Conservation (phyloP, 1,140 invertebrate genomes). For the Brachionus koreanus region DNA sequence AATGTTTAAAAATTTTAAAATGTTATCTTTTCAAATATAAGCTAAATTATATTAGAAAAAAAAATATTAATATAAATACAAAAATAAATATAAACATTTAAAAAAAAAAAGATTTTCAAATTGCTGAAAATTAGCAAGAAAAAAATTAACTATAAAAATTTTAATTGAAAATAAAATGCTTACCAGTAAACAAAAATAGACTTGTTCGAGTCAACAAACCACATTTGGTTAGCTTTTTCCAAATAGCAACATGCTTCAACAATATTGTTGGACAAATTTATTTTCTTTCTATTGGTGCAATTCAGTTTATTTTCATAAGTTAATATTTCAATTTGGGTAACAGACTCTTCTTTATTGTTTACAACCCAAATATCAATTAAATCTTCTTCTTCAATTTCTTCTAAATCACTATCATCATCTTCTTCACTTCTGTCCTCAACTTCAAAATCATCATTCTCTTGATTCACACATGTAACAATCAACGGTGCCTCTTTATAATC, state of each 20-base stretch:
- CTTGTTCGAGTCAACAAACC: slow-evolving; percentile 33
- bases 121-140: too few relatives aligned
- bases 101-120: too few relatives aligned
- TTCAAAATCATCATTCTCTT: slow-evolving; percentile 42
- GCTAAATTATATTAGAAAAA: too few relatives aligned
- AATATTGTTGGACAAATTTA: slow-evolving; percentile 15
- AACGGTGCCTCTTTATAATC: slow-evolving; percentile 24
- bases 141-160: neutral
- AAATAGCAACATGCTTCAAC: slow-evolving; percentile 8
- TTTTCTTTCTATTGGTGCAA: slow-evolving; percentile 2
- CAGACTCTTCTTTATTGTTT: slow-evolving; percentile 14
- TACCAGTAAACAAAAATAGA: slow-evolving; percentile 37
- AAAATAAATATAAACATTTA: too few relatives aligned
- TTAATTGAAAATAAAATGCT: neutral
- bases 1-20: too few relatives aligned
- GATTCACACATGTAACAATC: slow-evolving; percentile 10
- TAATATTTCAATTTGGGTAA: slow-evolving; percentile 28
- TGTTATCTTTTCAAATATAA: too few relatives aligned
- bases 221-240: slow-evolving; percentile 28
- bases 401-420: slow-evolving; percentile 19
- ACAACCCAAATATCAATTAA: slow-evolving; percentile 39
- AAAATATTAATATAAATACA: too few relatives aligned
- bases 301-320: slow-evolving; percentile 40
- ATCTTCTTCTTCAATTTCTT: slow-evolving; percentile 40
- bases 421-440: neutral